These are phyloP conservation scores for Notarius quadriscutis DNA, from an alignment of 2,113 vertebrate genomes.

Conservation along the genomic window DNA sequence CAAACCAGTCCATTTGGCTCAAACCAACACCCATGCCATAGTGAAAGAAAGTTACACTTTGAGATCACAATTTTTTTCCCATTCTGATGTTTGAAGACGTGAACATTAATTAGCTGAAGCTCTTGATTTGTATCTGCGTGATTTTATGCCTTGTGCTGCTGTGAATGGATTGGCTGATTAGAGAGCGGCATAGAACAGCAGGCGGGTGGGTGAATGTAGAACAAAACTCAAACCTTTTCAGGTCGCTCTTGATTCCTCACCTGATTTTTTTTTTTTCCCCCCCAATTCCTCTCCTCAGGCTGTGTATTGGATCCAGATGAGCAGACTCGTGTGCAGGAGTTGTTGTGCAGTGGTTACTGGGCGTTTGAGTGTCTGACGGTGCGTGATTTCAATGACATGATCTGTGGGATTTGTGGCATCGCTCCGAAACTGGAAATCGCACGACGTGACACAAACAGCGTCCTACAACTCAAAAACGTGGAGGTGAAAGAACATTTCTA, in stretches of 20 bases:
- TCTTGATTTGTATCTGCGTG: no score
- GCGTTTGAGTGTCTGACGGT: conserved; percentile 94
- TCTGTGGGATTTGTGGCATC: conserved; percentile 94
- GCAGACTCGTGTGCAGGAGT: conserved; percentile 79
- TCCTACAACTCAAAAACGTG: conserved; percentile 87
- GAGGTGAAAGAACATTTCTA: conserved; percentile 72
- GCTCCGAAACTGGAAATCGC: conserved; percentile 92
- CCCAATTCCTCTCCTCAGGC: conserved; percentile 64
- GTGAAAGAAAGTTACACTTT: no score
- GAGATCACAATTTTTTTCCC: no score
- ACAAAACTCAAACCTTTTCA: neutral
- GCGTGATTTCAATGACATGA: conserved; percentile 98
- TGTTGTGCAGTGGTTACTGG: conserved; percentile 93
- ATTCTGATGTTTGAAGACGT: no score
- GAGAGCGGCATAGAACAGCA: no score
- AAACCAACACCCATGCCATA: no score
- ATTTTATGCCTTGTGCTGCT: no score
- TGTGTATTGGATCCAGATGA: conserved; percentile 78
- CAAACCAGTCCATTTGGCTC: no score
- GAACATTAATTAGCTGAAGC: no score
- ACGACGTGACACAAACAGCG: conserved; percentile 80
- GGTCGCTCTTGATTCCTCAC: neutral
- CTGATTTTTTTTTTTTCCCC: neutral
- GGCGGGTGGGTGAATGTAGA: neutral
- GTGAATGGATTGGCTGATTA: no score